Base-by-base conservation (phyloP, 2,888 invertebrate genomes). In the Gisinianus flammeolus region DNA sequence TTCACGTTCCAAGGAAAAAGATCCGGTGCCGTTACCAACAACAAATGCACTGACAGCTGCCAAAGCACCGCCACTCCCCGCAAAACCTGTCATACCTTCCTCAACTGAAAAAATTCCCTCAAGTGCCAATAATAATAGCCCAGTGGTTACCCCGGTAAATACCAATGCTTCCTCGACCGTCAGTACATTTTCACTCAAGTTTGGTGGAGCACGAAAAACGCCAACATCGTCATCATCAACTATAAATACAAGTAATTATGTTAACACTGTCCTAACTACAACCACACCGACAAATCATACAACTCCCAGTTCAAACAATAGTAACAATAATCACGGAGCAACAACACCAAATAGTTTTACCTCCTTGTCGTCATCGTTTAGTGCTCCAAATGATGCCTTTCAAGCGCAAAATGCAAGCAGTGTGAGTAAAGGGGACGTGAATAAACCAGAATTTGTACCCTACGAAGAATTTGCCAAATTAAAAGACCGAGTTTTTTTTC, bases 31-130 rank as follows among this genome's bases (percentile, higher is more conserved):
- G 54, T 71, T 8, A 31, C 67, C 31, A 70, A 73, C 44, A 44
- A 44, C 44, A 16, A 54, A 54, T 54, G n/a, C 64, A 24, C 52
- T 66, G 19, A 58, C 66, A 31, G 5, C 62, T 26, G 44, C 79
- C 0, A 82, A 79, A 74, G 83, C 84, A 0, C 84, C 84, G 8
- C 83, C 84, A n/a, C 75, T 84, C 33, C 84, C 84, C 31, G 84
- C 84, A 26, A 84, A 84, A 79, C 84, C 84, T 6, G 74, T 44
- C 31, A 67, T 78, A 69, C 74, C 77, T 1, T 4, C n/a, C n/a
- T n/a, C n/a, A 24, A 19, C 35, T 28, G 73, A 74, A 33, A 74
- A 74, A 66, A 58, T 19, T 76, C 8, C 67, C 44, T 2, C 76
- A 74, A 79, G 67, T 75, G 70, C 62, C 68, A 71, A 69, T 69